Percentiles rank a stretch among this genome's conserved stretches.
Evolutionary conservation across 2,888 invertebrate genomes (phyloP).

Genomic region (Eugnorisma glareosa): DNA sequence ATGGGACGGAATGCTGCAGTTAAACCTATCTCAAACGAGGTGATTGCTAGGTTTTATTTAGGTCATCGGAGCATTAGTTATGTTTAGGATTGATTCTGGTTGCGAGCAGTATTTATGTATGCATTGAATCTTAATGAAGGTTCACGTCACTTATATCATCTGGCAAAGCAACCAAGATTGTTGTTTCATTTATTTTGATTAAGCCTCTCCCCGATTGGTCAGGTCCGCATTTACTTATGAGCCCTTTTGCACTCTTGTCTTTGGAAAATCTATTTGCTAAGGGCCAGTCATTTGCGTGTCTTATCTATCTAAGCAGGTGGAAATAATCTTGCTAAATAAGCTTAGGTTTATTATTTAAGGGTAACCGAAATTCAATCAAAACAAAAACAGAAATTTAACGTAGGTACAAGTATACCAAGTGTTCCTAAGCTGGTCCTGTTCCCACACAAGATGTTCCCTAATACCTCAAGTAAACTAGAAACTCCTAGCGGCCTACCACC

Average conservation of each 20-base stretch:
- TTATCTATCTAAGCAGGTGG: neutral
- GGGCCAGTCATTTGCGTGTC: neutral
- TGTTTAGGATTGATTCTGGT: neutral
- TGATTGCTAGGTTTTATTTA: slow-evolving; percentile 27
- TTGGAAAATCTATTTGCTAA: slow-evolving; percentile 2
- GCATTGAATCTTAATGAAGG: neutral
- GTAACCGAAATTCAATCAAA: neutral
- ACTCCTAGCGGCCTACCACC: neutral
- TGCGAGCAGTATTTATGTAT: neutral
- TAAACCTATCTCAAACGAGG: slow-evolving; percentile 30
- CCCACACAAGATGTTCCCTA: neutral
- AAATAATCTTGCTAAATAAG: neutral
- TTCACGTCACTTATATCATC: neutral
- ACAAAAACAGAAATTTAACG: neutral
- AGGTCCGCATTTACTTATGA: neutral
- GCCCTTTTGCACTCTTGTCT: neutral
- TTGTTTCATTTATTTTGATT: neutral
- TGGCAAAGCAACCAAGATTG: neutral
- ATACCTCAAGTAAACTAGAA: neutral
- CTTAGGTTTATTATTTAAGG: neutral
- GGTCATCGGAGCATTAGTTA: slow-evolving; percentile 17
- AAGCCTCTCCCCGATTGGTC: neutral
- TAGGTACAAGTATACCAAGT: neutral
- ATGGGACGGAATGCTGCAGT: slow-evolving; percentile 33
- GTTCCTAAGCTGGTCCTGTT: neutral